phyloP scores from a whole-genome alignment of 2,113 vertebrate genomes.

The Cyanoliseus patagonus region DNA sequence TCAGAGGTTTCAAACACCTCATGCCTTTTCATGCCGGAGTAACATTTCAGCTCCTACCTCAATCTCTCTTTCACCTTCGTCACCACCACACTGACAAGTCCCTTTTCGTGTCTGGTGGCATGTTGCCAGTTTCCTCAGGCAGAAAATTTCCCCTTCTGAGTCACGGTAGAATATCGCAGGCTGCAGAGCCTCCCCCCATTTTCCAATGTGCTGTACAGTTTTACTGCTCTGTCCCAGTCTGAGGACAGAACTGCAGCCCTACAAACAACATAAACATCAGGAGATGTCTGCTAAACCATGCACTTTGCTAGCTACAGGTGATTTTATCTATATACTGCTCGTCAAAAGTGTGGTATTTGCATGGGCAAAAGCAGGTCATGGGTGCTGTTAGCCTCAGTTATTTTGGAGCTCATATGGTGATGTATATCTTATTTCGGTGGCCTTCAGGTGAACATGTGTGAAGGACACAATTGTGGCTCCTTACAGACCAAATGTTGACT shows the following conservation, averaged over 20 bases:
- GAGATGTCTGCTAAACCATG: neutral
- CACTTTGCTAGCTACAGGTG: neutral
- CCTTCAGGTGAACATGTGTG: neutral
- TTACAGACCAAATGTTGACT: neutral
- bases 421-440: neutral
- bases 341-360: neutral
- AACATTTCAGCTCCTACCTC: neutral
- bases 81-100: neutral
- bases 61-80: neutral
- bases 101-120: neutral
- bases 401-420: neutral
- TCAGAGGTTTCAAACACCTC: neutral
- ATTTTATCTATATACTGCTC: neutral
- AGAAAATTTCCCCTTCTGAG: slow-evolving; percentile 41
- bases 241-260: neutral
- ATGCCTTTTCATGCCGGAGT: neutral
- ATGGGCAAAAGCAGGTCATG: neutral
- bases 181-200: neutral
- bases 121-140: slow-evolving; percentile 20
- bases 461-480: fast-evolving
- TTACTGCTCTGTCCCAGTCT: neutral
- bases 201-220: neutral
- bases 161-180: neutral
- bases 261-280: neutral
- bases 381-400: neutral